Evolutionary conservation across 2,113 vertebrate species (phyloP), one percentile per base, ranked within the genome.

Genomic region (Calidris pugnax): DNA sequence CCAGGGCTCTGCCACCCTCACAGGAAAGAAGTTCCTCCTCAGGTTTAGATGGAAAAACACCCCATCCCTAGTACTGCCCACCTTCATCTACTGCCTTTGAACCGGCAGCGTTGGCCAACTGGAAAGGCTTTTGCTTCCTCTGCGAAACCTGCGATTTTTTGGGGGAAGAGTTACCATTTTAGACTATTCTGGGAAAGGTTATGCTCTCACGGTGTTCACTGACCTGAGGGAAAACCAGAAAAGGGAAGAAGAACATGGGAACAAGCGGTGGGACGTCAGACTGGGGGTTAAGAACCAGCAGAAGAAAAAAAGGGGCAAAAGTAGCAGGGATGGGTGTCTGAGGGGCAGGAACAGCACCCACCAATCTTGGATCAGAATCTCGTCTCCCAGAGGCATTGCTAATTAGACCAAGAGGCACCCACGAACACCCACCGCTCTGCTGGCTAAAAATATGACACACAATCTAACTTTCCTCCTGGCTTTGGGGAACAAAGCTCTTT

Each of bases 241-340:
- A 19, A 21, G 23, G 43, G 53, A 43, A 56, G 48, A 9, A 51
- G 56, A 19, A n/a, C 32, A 23, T 0, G 63, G 50, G 68, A 41
- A 56, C 21, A 32, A n/a, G 63, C 35, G 14, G 10, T 57, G 60
- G 35, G 53, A 63, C 2, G 4, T 39, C 21, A 17, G 47, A 3
- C 12, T 8, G 7, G 57, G 39, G 18, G 6, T 57, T 28, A 22
- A 37, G 56, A 43, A n/a, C 10, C 60, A 75, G 66, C 16, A 50
- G 62, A 56, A 26, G 24, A 26, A 68, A 86, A 48, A 0, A 12
- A 67, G 20, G 47, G 50, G 32, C 23, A 24, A 14, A 62, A 53
- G 24, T 0, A 12, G 59, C 1, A 8, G 16, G 45, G 50, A 23
- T 0, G 0, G 18, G 39, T 1, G 24, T 6, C 35, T 4, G 41